These are phyloP conservation scores for Sitta europaea DNA, from an alignment of 2,113 vertebrate species.

Conservation along the genomic window DNA sequence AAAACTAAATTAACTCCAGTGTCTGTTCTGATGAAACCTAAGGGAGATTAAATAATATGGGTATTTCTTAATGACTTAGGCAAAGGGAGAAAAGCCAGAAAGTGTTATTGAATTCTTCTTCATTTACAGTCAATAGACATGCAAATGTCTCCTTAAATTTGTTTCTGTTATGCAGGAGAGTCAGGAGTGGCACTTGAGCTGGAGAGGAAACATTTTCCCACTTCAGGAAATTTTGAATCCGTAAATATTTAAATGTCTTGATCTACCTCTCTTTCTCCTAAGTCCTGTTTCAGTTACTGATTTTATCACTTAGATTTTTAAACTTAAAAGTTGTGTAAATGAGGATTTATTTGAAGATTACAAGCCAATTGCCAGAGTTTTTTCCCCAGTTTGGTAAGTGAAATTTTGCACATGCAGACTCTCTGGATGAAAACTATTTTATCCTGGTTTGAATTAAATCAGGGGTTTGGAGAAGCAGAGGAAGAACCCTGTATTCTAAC, in stretches of 20 bases:
- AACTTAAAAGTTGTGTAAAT: not conserved
- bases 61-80: not conserved
- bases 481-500: not conserved
- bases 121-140: not conserved
- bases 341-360: not conserved
- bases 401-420: not conserved
- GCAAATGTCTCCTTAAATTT: not conserved
- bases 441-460: not conserved
- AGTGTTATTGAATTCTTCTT: not conserved
- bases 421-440: not conserved
- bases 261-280: not conserved
- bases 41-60: not conserved
- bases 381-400: not conserved
- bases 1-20: not conserved
- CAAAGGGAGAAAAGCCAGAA: not conserved
- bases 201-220: not conserved
- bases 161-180: not conserved
- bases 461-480: not conserved
- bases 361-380: not conserved
- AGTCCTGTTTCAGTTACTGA: not conserved
- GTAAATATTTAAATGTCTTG: not conserved
- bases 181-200: not conserved
- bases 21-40: not conserved
- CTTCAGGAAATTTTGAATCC: not conserved
- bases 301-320: not conserved